phyloP scores from a whole-genome alignment of 2,888 invertebrate genomes.

The Eupsilia transversa region DNA sequence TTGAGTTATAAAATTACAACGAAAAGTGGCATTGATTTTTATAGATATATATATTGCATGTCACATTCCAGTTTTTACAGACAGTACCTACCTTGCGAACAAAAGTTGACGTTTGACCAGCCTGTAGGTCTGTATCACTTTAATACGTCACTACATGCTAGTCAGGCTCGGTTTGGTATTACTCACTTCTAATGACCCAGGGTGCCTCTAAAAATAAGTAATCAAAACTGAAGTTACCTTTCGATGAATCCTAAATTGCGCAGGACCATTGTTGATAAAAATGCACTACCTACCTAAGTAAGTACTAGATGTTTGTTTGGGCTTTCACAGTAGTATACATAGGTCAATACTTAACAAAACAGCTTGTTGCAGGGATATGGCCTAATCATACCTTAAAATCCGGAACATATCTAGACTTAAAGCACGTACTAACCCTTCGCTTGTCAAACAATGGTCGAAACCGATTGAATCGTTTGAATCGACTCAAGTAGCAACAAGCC shows the following conservation, averaged over 20 bases:
- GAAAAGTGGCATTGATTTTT: no score
- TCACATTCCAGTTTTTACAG: slow-evolving; percentile 5
- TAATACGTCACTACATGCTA: not conserved
- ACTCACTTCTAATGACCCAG: not conserved
- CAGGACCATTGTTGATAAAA: not conserved
- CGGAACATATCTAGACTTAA: slow-evolving; percentile 63
- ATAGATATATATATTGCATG: no score
- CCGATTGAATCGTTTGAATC: slow-evolving; percentile 60
- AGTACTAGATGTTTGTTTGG: slow-evolving; percentile 10
- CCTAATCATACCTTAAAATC: slow-evolving; percentile 54
- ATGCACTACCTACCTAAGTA: not conserved
- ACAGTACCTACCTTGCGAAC: not conserved
- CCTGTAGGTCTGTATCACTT: not conserved
- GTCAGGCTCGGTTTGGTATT: not conserved
- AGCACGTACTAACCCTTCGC: slow-evolving; percentile 66
- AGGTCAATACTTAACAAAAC: slow-evolving; percentile 18
- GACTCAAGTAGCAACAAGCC: slow-evolving; percentile 61
- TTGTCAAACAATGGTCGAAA: slow-evolving; percentile 65
- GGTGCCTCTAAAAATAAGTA: not conserved
- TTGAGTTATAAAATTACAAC: no score
- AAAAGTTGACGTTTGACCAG: not conserved
- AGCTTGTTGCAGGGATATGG: slow-evolving; percentile 50
- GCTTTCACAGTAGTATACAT: slow-evolving; percentile 53
- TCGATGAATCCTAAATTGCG: not conserved
- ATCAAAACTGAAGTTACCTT: not conserved